Percentiles rank a stretch among this genome's conserved stretches.
Conservation (phyloP, 2,113 vertebrate species). For the Coracopsis vasa region DNA sequence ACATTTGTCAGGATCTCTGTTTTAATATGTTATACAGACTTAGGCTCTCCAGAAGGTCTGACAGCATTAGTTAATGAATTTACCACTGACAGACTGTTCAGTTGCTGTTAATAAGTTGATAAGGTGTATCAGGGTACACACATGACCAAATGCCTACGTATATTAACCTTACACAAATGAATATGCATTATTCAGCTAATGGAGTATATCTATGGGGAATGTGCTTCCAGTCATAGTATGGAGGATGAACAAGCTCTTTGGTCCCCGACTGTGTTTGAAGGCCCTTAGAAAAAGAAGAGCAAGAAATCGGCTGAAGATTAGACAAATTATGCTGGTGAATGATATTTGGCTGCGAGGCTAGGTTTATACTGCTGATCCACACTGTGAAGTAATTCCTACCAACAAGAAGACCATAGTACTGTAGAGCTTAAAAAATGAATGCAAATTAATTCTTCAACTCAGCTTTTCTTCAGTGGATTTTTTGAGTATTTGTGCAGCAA, state of each 20-base stretch:
- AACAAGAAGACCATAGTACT: background rate
- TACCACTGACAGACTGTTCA: background rate
- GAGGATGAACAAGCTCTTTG: background rate
- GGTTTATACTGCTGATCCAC: background rate
- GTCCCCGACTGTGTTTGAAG: background rate
- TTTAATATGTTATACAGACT: background rate
- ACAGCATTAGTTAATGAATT: background rate
- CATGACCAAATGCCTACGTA: background rate
- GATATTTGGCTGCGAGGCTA: background rate
- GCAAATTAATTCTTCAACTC: background rate
- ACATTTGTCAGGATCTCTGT: background rate
- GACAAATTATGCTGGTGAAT: background rate
- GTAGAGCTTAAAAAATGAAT: background rate
- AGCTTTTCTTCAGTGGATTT: background rate
- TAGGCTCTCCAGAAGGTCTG: background rate
- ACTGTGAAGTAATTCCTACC: background rate
- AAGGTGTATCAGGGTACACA: background rate
- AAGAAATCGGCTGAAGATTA: background rate
- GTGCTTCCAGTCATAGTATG: background rate
- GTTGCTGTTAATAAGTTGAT: background rate
- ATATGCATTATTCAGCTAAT: background rate
- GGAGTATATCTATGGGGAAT: background rate
- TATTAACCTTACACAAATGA: background rate
- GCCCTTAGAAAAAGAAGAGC: background rate
- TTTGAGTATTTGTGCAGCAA: background rate